Evolutionary conservation across 2,113 vertebrate species (phyloP).

Genomic region (Athene cunicularia): DNA sequence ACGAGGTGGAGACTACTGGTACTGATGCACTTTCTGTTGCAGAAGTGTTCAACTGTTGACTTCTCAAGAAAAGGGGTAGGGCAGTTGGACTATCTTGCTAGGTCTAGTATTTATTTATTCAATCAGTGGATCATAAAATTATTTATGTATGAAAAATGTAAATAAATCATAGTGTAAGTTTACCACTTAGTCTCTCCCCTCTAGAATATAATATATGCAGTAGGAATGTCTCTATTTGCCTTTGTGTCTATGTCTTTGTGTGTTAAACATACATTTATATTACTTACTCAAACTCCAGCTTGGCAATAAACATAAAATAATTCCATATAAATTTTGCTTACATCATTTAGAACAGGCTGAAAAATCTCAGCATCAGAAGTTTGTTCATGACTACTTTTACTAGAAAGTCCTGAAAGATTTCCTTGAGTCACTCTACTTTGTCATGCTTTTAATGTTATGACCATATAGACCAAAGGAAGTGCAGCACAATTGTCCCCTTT

Average conservation of each 20-base stretch:
- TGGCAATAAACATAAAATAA: not conserved
- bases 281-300: not conserved
- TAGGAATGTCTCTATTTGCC: not conserved
- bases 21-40: not conserved
- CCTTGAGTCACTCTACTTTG: not conserved
- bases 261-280: not conserved
- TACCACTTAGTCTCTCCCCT: not conserved
- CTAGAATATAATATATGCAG: not conserved
- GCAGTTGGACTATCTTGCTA: not conserved
- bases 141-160: not conserved
- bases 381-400: conserved; percentile 23
- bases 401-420: conserved; percentile 45
- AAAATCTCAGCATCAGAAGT: not conserved
- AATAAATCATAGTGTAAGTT: not conserved
- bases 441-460: not conserved
- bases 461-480: not conserved
- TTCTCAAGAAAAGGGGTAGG: not conserved
- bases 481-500: not conserved
- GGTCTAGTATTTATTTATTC: not conserved
- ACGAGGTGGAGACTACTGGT: no score
- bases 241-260: not conserved
- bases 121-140: not conserved
- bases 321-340: not conserved
- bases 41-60: no score
- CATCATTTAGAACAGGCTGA: not conserved